Conservation (phyloP, 2,888 invertebrate species). For the Yponomeuta evonymella region DNA sequence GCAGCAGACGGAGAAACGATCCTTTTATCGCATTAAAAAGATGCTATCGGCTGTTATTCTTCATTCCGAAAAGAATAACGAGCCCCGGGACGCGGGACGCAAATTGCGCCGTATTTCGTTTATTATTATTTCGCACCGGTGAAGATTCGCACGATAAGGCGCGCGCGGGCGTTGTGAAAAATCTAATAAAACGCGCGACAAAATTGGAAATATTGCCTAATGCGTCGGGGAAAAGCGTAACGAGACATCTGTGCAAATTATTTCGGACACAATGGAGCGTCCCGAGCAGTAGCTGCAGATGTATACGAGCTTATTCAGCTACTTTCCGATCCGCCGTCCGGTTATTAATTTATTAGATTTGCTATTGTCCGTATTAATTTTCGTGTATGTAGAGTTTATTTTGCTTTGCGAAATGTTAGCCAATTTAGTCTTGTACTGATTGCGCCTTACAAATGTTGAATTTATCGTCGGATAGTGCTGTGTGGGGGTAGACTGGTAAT, state of each 20-base stretch:
- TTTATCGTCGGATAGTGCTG: neutral
- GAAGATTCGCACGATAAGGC: conserved; percentile 49
- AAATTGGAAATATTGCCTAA: conserved; percentile 52
- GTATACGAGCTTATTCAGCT: neutral
- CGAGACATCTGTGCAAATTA: conserved; percentile 11
- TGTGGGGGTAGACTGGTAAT: conserved; percentile 3
- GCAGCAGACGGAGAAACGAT: conserved; percentile 22
- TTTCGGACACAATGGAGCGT: conserved; percentile 17
- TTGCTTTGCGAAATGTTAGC: neutral
- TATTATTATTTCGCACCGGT: conserved; percentile 54
- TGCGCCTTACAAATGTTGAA: neutral
- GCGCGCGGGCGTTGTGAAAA: conserved; percentile 40
- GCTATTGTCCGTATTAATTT: conserved; percentile 1
- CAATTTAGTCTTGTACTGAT: neutral
- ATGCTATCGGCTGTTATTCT: conserved; percentile 40
- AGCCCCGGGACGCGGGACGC: conserved; percentile 33
- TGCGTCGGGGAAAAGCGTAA: conserved; percentile 24
- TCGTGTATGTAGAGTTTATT: neutral
- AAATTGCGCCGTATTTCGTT: conserved; percentile 58
- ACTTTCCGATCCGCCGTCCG: neutral
- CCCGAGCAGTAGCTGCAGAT: neutral
- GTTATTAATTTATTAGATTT: conserved; percentile 1
- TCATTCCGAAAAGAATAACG: conserved; percentile 13
- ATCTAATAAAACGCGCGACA: conserved; percentile 47
- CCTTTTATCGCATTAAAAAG: conserved; percentile 45